Conservation (phyloP, 1,140 invertebrate genomes). For the Brachionus plicatilis region DNA sequence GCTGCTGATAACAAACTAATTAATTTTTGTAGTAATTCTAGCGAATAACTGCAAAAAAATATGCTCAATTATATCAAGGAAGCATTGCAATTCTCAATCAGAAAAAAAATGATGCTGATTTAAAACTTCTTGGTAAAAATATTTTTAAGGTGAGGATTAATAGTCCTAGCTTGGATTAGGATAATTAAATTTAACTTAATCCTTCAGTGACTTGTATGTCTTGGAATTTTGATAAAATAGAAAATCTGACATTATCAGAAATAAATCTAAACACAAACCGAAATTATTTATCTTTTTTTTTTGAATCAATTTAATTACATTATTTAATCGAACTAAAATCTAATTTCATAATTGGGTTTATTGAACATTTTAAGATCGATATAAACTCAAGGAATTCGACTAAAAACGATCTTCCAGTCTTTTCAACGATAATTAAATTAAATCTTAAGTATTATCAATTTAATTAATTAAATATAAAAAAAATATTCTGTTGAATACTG, state of each 20-base stretch:
- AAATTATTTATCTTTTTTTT: background rate
- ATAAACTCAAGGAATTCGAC: background rate
- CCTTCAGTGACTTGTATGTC: background rate
- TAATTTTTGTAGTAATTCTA: background rate
- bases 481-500: too few species aligned
- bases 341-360: background rate
- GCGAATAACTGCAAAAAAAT: background rate
- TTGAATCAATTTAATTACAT: background rate
- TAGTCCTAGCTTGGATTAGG: background rate
- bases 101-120: background rate
- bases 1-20: background rate
- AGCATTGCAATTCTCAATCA: background rate
- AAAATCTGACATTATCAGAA: background rate
- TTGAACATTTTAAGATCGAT: background rate
- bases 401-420: too few species aligned
- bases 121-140: background rate
- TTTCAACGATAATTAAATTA: too few species aligned
- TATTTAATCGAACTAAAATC: background rate
- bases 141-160: background rate
- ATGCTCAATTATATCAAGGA: background rate
- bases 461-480: too few species aligned
- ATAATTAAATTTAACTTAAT: background rate
- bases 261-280: background rate
- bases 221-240: background rate
- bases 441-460: too few species aligned